Conservation (phyloP, 2,888 invertebrate genomes). For the Hofmannophila pseudospretella region DNA sequence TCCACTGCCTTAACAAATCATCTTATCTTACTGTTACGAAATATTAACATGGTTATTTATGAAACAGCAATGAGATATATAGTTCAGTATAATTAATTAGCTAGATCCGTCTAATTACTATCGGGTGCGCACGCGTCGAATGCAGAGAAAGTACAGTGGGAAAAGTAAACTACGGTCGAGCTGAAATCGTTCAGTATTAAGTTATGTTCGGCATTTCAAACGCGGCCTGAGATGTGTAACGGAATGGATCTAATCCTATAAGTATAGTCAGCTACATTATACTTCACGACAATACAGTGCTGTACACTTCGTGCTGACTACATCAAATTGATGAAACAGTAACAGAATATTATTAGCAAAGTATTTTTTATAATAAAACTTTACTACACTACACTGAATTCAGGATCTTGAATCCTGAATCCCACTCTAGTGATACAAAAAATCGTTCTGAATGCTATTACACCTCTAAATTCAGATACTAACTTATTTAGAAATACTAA, state of each 20-base stretch:
- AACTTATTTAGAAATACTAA: too few relatives aligned
- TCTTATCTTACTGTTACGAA: background rate
- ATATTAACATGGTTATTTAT: background rate
- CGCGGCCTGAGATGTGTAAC: background rate
- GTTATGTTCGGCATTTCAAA: background rate
- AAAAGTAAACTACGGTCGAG: background rate
- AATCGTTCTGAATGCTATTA: too few relatives aligned
- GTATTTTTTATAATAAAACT: too few relatives aligned
- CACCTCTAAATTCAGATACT: too few relatives aligned
- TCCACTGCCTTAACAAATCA: background rate
- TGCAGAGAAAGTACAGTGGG: slow-evolving; percentile 45
- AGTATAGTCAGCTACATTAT: background rate
- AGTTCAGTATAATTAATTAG: slow-evolving; percentile 34
- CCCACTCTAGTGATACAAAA: too few relatives aligned
- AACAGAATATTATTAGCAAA: too few relatives aligned
- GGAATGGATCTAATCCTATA: background rate
- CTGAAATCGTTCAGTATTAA: background rate
- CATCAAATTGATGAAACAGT: too few relatives aligned
- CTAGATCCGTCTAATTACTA: slow-evolving; percentile 37
- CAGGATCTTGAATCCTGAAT: too few relatives aligned
- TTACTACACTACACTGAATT: too few relatives aligned
- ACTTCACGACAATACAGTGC: too few relatives aligned
- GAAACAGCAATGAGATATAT: slow-evolving; percentile 3
- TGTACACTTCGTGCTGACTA: too few relatives aligned
- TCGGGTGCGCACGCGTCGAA: slow-evolving; percentile 31